Evolutionary conservation across 1,140 invertebrate species (phyloP), one percentile per base, ranked within the genome.

Genomic region (Eciton burchellii): DNA sequence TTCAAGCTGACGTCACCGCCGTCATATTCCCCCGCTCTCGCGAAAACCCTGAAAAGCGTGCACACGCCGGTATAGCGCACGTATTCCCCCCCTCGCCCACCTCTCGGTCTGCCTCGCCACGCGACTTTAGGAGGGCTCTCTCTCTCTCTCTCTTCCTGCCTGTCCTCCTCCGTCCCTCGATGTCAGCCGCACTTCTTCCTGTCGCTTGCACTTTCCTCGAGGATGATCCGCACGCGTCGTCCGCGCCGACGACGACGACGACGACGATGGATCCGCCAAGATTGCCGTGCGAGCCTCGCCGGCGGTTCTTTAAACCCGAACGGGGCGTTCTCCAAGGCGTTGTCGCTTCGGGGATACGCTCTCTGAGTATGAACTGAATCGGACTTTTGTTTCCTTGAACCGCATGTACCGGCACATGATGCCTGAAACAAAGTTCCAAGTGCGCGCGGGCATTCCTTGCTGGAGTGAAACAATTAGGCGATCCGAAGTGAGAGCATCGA

Each of bases 1-100:
- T 94, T 94, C 92, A 94, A 81, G 89, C 90, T 92, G 91, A 93
- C 93, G 92, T 93, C 92, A 93, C 92, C 92, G 89, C 91, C 92
- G 90, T 93, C 92, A 92, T 92, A 92, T 93, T 91, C 91, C 90
- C 86, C 91, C n/a, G 88, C 89, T 85, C 89, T 86, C 77, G 89
- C 86, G 91, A 90, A 92, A 92, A 92, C 84, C 89, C 86, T 89
- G 91, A 89, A 89, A 92, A 92, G 91, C 85, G 57, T 81, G 60
- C 72, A 57, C 59, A 76, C 81, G 82, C 57, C 8, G 49, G 70
- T 56, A 86, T n/a, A n/a, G n/a, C n/a, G 82, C 71, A 85, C 72
- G 45, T 68, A 65, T 47, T 68, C 59, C 66, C 24, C 45, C 56
- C 49, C 6, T 81, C 82, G 76, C 41, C 26, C 4, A 8, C 19